Evolutionary conservation across 2,888 invertebrate species (phyloP).

Genomic region (Ichneumoninae sp.): DNA sequence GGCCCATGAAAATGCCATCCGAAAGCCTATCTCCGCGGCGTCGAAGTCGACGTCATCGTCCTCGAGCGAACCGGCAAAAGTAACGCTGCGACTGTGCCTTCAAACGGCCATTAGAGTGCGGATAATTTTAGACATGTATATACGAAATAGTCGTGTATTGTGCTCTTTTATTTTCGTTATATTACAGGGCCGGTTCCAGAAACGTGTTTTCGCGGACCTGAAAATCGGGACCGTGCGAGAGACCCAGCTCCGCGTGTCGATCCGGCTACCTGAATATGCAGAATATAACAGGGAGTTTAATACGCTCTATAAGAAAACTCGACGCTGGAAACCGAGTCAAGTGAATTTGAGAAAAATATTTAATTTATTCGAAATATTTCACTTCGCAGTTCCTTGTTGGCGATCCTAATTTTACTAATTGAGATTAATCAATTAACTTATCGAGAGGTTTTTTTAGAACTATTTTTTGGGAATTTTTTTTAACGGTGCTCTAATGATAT

Average conservation of each 20-base stretch:
- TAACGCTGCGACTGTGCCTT: slow-evolving; percentile 22
- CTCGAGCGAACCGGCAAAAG: slow-evolving; percentile 35
- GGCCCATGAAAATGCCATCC: slow-evolving; percentile 77
- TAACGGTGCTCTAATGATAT: neutral
- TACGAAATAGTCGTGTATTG: slow-evolving; percentile 16
- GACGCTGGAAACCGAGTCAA: neutral
- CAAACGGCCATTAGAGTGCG: slow-evolving; percentile 3
- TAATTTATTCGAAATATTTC: neutral
- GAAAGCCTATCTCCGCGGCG: slow-evolving; percentile 56
- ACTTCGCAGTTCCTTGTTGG: neutral
- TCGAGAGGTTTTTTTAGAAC: neutral
- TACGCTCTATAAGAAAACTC: neutral
- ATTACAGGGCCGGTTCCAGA: slow-evolving; percentile 66
- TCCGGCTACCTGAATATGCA: slow-evolving; percentile 39
- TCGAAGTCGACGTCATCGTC: slow-evolving; percentile 29
- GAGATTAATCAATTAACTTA: neutral
- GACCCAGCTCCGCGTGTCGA: slow-evolving; percentile 16
- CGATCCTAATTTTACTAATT: neutral
- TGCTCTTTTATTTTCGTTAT: slow-evolving; percentile 57
- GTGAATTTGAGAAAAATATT: neutral
- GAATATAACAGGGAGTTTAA: slow-evolving; percentile 25
- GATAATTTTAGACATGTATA: slow-evolving; percentile 33
- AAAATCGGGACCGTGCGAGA: slow-evolving; percentile 52
- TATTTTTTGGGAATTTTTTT: neutral
- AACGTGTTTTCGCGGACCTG: slow-evolving; percentile 69